Evolutionary conservation across 2,113 vertebrate genomes (phyloP), one percentile per base, ranked within the genome.

Genomic region (Corythornis cristatus): DNA sequence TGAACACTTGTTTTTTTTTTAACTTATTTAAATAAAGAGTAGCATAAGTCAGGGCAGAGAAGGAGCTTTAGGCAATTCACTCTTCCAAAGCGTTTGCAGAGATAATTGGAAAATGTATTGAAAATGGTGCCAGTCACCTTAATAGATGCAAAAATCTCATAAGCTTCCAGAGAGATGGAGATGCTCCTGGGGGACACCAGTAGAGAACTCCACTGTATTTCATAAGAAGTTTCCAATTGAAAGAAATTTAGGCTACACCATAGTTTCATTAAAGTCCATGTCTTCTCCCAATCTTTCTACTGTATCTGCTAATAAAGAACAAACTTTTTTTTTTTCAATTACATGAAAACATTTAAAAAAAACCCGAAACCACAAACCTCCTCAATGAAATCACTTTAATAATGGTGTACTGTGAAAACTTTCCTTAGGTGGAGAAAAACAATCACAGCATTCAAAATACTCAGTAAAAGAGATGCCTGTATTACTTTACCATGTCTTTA

Each of bases 101-200:
- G 50, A 83, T 93, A 96, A 95, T 46, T 95, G 86, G 66, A 92
- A 97, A 96, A 83, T 73, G 62, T 87, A 93, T 97, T 93, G 92
- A 95, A 92, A 94, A 93, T 65, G 77, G 68, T 95, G 88, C 65
- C 81, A 91, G 86, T 97, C 86, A 95, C 88, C 37, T 93, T 93
- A 97, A 97, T 80, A 91, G 83, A 76, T 89, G 84, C 77, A 93
- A 96, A 96, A 96, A 86, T 78, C 25, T 95, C 53, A 71, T 67
- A 71, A 64, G 88, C 35, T 85, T 51, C 75, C 82, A 79, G 64
- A 43, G 67, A 68, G 51, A 86, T 13, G 8, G 56, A 94, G 81
- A 85, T 75, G 21, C 46, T 94, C 88, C 64, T 68, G n/a, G 48
- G 76, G 18, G 20, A 89, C 15, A 80, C 23, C 10, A 80, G 19